Conservation (phyloP, 1,140 invertebrate species). For the Pseudomyrmex concolor region DNA sequence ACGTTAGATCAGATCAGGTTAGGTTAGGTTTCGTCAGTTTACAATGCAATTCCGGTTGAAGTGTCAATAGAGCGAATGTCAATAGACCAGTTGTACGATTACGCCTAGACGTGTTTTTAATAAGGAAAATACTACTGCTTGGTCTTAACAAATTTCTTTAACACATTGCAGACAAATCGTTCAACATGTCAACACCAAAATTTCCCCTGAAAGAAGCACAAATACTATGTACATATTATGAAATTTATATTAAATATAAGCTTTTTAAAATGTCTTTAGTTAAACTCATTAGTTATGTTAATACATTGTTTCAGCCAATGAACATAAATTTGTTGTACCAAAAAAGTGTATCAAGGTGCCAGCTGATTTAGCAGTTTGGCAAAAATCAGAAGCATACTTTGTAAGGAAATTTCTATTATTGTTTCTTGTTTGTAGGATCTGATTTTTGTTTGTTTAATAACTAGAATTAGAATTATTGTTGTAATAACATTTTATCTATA, state of each 20-base stretch:
- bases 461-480: slow-evolving; percentile 20
- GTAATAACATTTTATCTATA: slow-evolving; percentile 80
- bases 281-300: background rate
- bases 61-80: no score
- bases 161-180: slow-evolving; percentile 19
- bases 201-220: slow-evolving; percentile 46
- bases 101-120: background rate
- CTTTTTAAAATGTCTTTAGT: background rate
- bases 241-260: background rate
- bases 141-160: background rate
- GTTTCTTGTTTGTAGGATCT: background rate
- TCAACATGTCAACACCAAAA: slow-evolving; percentile 66
- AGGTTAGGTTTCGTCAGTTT: no score
- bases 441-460: no score
- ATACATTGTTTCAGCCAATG: slow-evolving; percentile 77
- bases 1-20: no score
- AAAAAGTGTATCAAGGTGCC: slow-evolving; percentile 89
- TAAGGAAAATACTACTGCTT: background rate
- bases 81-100: background rate
- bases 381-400: slow-evolving; percentile 93
- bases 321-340: slow-evolving; percentile 89
- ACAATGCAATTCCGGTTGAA: no score
- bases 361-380: slow-evolving; percentile 92
- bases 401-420: slow-evolving; percentile 81
- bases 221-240: slow-evolving; percentile 67